Base-by-base conservation (phyloP, 2,888 invertebrate genomes). In the Tetropium fuscum region DNA sequence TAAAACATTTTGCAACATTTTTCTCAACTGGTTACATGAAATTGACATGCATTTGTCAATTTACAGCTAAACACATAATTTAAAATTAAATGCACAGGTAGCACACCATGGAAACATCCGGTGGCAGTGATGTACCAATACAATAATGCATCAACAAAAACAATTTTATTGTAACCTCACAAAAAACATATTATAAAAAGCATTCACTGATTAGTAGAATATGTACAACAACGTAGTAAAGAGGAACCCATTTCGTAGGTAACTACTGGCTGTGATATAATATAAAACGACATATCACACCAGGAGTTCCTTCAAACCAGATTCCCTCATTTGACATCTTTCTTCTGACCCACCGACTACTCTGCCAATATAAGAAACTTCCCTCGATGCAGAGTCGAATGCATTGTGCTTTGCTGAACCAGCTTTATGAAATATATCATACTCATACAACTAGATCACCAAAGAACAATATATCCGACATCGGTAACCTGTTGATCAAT, bases 261-360 rank as follows among this genome's bases (percentile, higher is more conserved):
- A 81, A 82, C 82, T 81, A 81, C 80, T 81, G 81, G 81, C 82
- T 82, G 82, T 82, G 82, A 82, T 82, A 82, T 76, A 78, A 74
- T 72, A 60, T 61, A 71, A 78, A 75, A 64, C 70, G 63, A 80
- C 81, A 81, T 80, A 81, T 81, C 82, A 81, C 82, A 82, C 81
- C 82, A 80, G 80, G 73, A 81, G 82, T 81, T 81, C 82, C 82
- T 81, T 81, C 80, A 80, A 82, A 77, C 77, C 79, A 79, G 79
- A 79, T 77, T 80, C 80, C 80, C 79, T 73, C 45, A 16, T 38
- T 34, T 27, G n/a, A 11, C 34, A 8, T 10, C 11, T 25, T 20
- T 53, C 18, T 8, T 11, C 18, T 19, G 40, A 22, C 32, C 25
- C n/a, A 13, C 3, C 13, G 7, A 44, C 3, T 7, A 19, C n/a